Conservation (phyloP, 2,113 vertebrate genomes). For the Lethenteron reissneri region DNA sequence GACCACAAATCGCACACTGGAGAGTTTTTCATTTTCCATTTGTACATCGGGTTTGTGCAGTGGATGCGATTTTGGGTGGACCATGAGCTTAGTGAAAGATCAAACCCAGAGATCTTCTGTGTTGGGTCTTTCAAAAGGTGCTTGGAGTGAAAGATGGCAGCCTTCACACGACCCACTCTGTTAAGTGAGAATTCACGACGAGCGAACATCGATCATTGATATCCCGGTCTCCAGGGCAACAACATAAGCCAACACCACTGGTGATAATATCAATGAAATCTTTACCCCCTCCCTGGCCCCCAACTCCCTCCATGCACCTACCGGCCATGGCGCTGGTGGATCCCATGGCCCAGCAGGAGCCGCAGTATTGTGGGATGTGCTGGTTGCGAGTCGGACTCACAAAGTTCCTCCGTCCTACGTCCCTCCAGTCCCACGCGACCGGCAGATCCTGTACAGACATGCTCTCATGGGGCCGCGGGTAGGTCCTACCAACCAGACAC, state of each 20-base stretch:
- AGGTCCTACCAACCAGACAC: conserved; percentile 18
- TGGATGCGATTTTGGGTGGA: too few relatives aligned
- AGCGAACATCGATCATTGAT: not conserved
- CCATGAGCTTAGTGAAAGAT: too few relatives aligned
- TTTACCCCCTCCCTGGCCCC: not conserved
- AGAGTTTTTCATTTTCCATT: too few relatives aligned
- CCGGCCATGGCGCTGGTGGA: conserved; percentile 84
- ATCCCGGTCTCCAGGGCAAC: not conserved
- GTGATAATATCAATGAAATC: not conserved
- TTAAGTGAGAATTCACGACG: too few relatives aligned
- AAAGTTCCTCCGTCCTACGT: conserved; percentile 43
- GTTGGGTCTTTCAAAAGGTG: not conserved
- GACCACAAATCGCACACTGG: too few relatives aligned
- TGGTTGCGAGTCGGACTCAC: conserved; percentile 74
- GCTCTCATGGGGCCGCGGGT: conserved; percentile 48
- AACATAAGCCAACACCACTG: not conserved
- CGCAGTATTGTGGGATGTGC: conserved; percentile 94
- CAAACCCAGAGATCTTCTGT: too few relatives aligned
- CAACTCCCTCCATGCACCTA: conserved; percentile 11
- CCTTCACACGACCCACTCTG: not conserved
- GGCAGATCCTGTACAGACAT: conserved; percentile 32
- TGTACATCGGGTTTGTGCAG: too few relatives aligned
- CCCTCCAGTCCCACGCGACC: conserved; percentile 67
- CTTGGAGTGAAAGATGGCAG: not conserved
- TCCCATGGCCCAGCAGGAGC: conserved; percentile 89